Conservation (phyloP, 1,140 invertebrate genomes). For the Drosophila arawakana region DNA sequence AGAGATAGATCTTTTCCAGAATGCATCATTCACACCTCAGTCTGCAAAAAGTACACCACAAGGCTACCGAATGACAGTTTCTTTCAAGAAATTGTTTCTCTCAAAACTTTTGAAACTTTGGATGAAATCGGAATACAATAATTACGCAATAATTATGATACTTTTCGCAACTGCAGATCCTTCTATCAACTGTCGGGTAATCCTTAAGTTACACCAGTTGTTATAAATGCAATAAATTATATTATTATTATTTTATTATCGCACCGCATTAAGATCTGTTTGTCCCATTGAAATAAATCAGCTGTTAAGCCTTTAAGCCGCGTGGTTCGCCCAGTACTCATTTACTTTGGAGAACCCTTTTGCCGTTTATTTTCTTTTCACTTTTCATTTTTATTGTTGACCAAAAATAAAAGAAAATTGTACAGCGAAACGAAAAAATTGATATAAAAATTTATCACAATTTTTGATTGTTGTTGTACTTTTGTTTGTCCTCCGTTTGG, state of each 20-base stretch:
- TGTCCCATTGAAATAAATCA: conserved; percentile 24
- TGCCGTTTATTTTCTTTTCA: not conserved
- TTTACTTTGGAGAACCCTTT: conserved; percentile 14
- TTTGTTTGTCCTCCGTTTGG: conserved; percentile 42
- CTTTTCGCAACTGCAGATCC: not conserved
- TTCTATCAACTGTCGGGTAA: not conserved
- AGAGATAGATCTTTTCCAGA: conserved; percentile 41
- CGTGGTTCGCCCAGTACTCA: conserved; percentile 13
- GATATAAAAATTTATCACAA: conserved; percentile 58
- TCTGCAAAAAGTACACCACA: not conserved
- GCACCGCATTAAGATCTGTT: not conserved
- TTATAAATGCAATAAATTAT: not conserved
- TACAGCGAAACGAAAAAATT: conserved; percentile 41
- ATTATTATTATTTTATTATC: conserved; percentile 3
- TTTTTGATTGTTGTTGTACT: conserved; percentile 8
- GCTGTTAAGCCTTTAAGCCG: conserved; percentile 14
- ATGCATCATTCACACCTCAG: conserved; percentile 13
- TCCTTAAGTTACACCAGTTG: not conserved
- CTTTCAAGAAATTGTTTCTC: too few species aligned
- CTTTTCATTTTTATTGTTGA: conserved; percentile 25
- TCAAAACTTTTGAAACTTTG: too few species aligned
- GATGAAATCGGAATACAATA: not conserved
- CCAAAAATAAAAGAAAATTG: conserved; percentile 18
- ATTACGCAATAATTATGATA: not conserved
- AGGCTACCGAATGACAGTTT: not conserved